phyloP scores from a whole-genome alignment of 2,113 vertebrate species.

The Sitta europaea region DNA sequence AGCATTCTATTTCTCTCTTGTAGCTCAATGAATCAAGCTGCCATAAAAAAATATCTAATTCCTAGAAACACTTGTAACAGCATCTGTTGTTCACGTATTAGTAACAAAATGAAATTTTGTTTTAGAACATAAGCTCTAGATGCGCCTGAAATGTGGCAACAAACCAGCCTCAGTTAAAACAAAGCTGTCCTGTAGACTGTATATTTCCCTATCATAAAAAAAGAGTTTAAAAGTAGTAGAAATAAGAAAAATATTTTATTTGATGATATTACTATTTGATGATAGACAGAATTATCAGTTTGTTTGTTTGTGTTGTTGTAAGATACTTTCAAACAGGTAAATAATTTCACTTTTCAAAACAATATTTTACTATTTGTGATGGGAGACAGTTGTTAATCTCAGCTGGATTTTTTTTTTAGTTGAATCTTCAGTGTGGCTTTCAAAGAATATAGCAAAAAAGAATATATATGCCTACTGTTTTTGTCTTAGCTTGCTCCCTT shows the following conservation, averaged over 20 bases:
- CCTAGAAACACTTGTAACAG: neutral
- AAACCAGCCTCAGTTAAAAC: neutral
- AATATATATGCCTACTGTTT: neutral
- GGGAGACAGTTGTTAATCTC: neutral
- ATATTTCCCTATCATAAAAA: neutral
- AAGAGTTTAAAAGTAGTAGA: neutral
- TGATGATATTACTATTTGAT: neutral
- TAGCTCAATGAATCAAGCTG: neutral
- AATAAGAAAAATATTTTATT: neutral
- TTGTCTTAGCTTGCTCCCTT: neutral
- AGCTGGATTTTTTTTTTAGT: neutral
- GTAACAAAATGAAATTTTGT: neutral
- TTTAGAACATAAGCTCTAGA: neutral
- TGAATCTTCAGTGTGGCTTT: neutral
- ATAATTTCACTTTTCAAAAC: neutral
- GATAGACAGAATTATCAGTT: neutral
- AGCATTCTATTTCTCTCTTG: neutral
- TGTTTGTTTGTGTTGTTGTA: neutral
- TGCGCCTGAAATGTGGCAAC: neutral
- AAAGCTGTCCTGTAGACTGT: neutral
- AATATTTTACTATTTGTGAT: neutral
- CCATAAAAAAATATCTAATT: neutral
- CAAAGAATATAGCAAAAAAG: neutral
- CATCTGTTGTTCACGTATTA: neutral
- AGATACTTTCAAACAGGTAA: neutral